A percentile compares a stretch with the other conserved stretches of the same genome.
Conservation (phyloP, 2,113 vertebrate species). For the Lepus europaeus region DNA sequence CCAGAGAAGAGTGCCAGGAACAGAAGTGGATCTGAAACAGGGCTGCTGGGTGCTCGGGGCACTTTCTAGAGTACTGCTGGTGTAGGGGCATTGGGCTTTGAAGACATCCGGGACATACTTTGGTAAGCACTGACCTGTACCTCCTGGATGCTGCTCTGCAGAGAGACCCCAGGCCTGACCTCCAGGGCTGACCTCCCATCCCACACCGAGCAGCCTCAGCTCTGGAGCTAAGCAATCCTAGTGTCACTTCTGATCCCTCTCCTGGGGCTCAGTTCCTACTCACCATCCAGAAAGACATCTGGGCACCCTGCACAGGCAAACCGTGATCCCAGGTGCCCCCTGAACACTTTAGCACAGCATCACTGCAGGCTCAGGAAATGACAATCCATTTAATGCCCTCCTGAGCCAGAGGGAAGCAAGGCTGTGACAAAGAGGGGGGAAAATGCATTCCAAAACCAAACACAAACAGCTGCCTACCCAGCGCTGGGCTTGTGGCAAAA, state of each 20-base stretch:
- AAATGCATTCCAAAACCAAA: neutral
- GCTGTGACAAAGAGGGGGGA: neutral
- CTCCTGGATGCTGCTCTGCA: neutral
- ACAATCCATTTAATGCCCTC: neutral
- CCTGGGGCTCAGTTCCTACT: neutral
- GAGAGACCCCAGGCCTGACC: neutral
- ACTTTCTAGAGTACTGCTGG: neutral
- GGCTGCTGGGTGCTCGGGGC: neutral
- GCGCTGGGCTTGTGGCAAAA: no score
- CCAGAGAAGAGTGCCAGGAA: neutral
- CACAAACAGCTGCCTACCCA: neutral
- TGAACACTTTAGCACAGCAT: neutral
- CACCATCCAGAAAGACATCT: neutral
- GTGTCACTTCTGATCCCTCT: neutral
- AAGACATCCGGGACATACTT: neutral
- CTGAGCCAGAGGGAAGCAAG: slow-evolving; percentile 36
- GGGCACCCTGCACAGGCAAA: neutral
- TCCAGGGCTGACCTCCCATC: neutral
- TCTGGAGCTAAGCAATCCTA: neutral
- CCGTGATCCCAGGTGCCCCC: neutral
- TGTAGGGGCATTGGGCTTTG: neutral
- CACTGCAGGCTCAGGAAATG: slow-evolving; percentile 41
- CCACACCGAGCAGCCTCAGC: neutral
- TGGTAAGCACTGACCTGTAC: neutral
- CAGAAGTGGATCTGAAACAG: neutral